These are phyloP conservation scores for Cyclura pinguis DNA, from an alignment of 2,797 vertebrate species.

Conservation along the genomic window DNA sequence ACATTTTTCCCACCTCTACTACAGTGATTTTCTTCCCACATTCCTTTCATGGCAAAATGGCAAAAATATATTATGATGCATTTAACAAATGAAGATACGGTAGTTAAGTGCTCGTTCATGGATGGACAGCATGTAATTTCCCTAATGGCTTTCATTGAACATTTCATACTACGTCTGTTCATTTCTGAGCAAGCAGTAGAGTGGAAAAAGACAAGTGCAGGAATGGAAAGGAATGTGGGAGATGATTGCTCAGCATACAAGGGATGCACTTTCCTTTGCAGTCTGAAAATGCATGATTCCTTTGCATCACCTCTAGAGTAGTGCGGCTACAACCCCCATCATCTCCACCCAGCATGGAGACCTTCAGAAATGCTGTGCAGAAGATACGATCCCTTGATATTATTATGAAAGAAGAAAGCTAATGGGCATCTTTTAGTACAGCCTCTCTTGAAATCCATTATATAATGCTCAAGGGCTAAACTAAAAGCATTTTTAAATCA, in stretches of 20 bases:
- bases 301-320: neutral
- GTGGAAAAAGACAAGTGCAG: neutral
- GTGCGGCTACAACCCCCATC: neutral
- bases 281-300: neutral
- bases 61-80: conserved; percentile 16
- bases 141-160: conserved; percentile 52
- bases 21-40: neutral
- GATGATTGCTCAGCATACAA: neutral
- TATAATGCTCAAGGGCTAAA: neutral
- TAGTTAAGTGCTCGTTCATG: conserved; percentile 40
- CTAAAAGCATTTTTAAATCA: neutral
- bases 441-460: neutral
- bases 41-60: conserved; percentile 20
- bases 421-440: neutral
- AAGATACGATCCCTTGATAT: neutral
- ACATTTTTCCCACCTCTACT: neutral
- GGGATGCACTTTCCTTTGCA: neutral
- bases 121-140: conserved; percentile 43
- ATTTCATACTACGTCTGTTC: conserved; percentile 30
- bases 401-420: neutral
- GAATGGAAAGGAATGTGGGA: neutral
- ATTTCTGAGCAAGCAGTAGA: neutral
- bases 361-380: neutral
- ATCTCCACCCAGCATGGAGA: neutral
- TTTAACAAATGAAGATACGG: conserved; percentile 25